Base-by-base conservation (phyloP, 2,113 vertebrate species). In the Clarias macrocephalus region DNA sequence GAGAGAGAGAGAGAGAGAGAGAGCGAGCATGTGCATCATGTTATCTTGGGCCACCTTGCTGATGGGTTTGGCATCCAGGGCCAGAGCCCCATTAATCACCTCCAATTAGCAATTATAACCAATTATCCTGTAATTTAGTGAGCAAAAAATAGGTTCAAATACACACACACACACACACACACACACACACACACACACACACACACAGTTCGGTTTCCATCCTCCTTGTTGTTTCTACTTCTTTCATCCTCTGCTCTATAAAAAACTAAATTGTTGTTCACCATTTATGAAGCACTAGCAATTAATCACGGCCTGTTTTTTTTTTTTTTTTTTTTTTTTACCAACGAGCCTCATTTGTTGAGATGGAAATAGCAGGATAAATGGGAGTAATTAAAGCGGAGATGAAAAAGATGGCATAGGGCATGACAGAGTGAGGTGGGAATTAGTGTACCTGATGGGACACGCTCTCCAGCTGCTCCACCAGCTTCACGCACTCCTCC, bases 31-130 rank as follows among this genome's bases (percentile, higher is more conserved):
- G 52, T 56, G 52, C 3, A 11, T 28, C 98, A 99, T 99, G 93
- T 99, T 99, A 89, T 99, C 98, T 81, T 97, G 97, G 86, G 97
- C 98, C 93, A 99, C 95, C 90, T 99, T 99, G 94, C 98, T 99
- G 91, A 99, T 97, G 86, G 98, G 98, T 89, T 99, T 99, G 82
- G 97, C 97, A 93, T 98, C 98, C 86, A 99, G 95, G 90, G 97
- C 97, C 92, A 99, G 92, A 0, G 97, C 98, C 84, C 97, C 97
- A 88, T 99, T 99, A 93, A 99, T 99, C 91, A 99, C 98, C 98
- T 99, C 94, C 94, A 96, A 94, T 95, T 73, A 91, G 87, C 90
- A 91, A 91, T 94, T 94, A 89, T 93, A 90, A 91, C 79, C 89
- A 87, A 94, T 94, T 93, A 93, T 91, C 91, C 88, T 84, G 56